A percentile compares a stretch with the other conserved stretches of the same genome.
Evolutionary conservation across 2,113 vertebrate genomes (phyloP).

Genomic region (Scopus umbretta): DNA sequence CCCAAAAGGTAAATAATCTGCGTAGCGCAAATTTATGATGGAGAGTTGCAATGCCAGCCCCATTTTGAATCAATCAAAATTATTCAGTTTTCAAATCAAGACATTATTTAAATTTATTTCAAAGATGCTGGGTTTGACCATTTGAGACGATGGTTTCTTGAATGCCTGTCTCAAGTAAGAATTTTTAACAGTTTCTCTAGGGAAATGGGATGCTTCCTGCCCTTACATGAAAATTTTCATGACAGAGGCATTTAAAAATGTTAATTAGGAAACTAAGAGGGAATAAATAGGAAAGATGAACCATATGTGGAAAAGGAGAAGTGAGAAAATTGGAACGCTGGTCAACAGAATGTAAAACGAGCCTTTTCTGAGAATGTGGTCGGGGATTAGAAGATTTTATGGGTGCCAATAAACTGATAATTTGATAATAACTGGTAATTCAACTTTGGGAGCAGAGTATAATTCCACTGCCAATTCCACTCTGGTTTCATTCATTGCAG

Average conservation of each 20-base stretch:
- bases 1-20: not conserved
- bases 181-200: not conserved
- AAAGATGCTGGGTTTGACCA: not conserved
- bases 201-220: not conserved
- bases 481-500: not conserved
- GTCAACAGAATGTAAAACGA: not conserved
- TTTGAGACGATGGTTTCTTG: not conserved
- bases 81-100: not conserved
- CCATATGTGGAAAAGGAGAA: not conserved
- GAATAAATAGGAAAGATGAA: constrained; percentile 6
- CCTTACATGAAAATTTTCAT: not conserved
- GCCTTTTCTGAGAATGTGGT: not conserved
- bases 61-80: not conserved
- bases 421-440: not conserved
- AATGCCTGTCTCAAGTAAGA: not conserved
- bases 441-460: not conserved
- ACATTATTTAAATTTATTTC: not conserved
- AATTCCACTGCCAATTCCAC: not conserved
- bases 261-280: constrained; percentile 1
- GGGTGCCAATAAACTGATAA: not conserved
- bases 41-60: not conserved
- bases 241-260: constrained; percentile 17
- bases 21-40: not conserved
- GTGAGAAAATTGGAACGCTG: not conserved
- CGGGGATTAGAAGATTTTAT: not conserved